Conservation (phyloP, 2,888 invertebrate genomes). For the Cryptops parisi region DNA sequence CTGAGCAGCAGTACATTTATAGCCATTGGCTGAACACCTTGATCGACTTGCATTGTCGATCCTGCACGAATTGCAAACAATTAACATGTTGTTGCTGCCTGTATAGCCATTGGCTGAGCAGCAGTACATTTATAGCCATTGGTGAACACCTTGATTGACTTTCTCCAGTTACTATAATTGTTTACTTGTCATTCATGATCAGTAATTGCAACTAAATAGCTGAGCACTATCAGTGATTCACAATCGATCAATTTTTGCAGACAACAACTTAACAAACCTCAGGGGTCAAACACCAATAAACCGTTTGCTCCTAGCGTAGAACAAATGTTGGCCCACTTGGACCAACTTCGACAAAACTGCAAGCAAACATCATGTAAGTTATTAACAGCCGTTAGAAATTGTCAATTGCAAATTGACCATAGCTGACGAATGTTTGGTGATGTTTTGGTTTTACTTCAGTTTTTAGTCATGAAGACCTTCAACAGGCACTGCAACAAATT, state of each 20-base stretch:
- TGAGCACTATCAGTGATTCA: not conserved
- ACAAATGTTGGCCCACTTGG: conserved; percentile 78
- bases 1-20: too few relatives aligned
- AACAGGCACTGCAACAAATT: conserved; percentile 74
- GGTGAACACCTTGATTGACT: too few relatives aligned
- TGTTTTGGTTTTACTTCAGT: conserved; percentile 34
- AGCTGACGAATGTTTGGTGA: not conserved
- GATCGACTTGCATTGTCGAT: too few relatives aligned
- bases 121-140: too few relatives aligned
- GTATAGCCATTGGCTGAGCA: too few relatives aligned
- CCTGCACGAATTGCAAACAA: too few relatives aligned
- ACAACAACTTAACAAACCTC: too few relatives aligned
- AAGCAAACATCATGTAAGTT: conserved; percentile 33
- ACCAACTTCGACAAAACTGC: conserved; percentile 54
- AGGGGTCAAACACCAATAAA: too few relatives aligned
- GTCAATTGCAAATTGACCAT: not conserved
- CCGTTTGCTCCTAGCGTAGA: conserved; percentile 39
- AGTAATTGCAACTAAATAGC: not conserved
- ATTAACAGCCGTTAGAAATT: too few relatives aligned
- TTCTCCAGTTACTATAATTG: not conserved
- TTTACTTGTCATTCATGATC: not conserved
- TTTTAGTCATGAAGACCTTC: conserved; percentile 79
- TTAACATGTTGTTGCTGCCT: too few relatives aligned
- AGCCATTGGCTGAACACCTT: too few relatives aligned
- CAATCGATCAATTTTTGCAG: too few relatives aligned